Evolutionary conservation across 1,140 invertebrate species (phyloP), one percentile per base, ranked within the genome.

Genomic region (Plectrocnemia conspersa): DNA sequence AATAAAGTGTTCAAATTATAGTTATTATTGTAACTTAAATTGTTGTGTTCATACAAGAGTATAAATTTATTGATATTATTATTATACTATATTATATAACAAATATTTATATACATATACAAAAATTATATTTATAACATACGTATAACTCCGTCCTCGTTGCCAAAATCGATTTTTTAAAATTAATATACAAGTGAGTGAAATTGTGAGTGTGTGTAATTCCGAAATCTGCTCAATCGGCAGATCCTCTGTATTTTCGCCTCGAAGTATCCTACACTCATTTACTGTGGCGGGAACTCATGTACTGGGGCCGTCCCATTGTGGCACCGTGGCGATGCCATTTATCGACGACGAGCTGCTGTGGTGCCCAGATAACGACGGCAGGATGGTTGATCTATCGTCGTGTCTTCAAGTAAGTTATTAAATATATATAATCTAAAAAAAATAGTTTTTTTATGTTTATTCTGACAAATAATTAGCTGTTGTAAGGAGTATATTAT

Each of bases 261-360:
- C 27, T 10, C 15, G 42, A 11, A 42, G 10, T 29, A 15, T 38
- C 68, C 64, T 62, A 68, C 69, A 68, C 22, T 65, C 61, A 64
- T 38, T 64, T 66, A 74, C 68, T 64, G 77, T 79, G 78, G 77
- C 76, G 74, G 76, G 75, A 71, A 76, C 79, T 68, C 74, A 79
- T 73, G 77, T 79, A 71, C 75, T 79, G 71, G 73, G 79, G 75
- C 78, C 73, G 65, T 75, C 77, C 75, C 44, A 23, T 27, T 32
- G 24, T 47, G 76, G 75, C 69, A 76, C 80, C 66, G 74, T 80
- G 81, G 81, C 81, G 79, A 93, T 93, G 90, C 89, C 90, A 77
- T 93, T 93, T 80, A 91, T 93, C 76, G 89, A 93, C 78, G 90
- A 93, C 79, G 89, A 92, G 68, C 73, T 89, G 62, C 82, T 92